phyloP scores from a whole-genome alignment of 2,113 vertebrate genomes.

The Sceloporus undulatus region DNA sequence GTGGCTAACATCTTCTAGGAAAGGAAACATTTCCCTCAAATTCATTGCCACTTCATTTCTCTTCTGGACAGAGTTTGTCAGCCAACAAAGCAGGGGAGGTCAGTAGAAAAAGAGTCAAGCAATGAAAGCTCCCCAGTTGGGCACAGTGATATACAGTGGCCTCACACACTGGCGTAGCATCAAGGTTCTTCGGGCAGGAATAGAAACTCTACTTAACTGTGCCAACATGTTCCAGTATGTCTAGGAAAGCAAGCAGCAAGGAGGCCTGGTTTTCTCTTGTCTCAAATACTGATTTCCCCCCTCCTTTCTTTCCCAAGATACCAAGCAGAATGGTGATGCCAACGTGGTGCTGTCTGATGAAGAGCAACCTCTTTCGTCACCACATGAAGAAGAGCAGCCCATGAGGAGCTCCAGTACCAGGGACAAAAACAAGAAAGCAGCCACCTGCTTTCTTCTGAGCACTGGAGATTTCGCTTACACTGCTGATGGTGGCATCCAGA shows the following conservation, averaged over 20 bases:
- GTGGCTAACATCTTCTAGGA: not conserved
- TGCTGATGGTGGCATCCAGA: slow-evolving; percentile 83
- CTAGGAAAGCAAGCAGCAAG: not conserved
- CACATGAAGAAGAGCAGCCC: slow-evolving; percentile 82
- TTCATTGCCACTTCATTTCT: not conserved
- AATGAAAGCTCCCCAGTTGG: too few relatives aligned
- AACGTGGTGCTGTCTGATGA: slow-evolving; percentile 89
- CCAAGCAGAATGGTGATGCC: slow-evolving; percentile 95
- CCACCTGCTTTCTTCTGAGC: slow-evolving; percentile 92
- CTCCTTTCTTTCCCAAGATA: slow-evolving; percentile 73
- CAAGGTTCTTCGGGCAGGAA: not conserved
- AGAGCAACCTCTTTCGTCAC: slow-evolving; percentile 86
- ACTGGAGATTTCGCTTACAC: slow-evolving; percentile 85
- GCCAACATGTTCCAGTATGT: not conserved
- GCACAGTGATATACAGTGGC: not conserved
- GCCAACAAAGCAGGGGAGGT: not conserved
- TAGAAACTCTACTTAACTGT: not conserved
- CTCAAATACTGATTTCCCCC: not conserved
- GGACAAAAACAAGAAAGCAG: slow-evolving; percentile 90
- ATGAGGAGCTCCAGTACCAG: slow-evolving; percentile 83
- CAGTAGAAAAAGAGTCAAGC: not conserved
- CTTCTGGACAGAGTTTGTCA: not conserved
- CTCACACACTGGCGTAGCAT: not conserved
- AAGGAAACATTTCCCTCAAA: not conserved
- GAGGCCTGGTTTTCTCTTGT: too few relatives aligned